Evolutionary conservation across 2,888 invertebrate genomes (phyloP), one percentile per base, ranked within the genome.

Genomic region (Lymantria dispar): DNA sequence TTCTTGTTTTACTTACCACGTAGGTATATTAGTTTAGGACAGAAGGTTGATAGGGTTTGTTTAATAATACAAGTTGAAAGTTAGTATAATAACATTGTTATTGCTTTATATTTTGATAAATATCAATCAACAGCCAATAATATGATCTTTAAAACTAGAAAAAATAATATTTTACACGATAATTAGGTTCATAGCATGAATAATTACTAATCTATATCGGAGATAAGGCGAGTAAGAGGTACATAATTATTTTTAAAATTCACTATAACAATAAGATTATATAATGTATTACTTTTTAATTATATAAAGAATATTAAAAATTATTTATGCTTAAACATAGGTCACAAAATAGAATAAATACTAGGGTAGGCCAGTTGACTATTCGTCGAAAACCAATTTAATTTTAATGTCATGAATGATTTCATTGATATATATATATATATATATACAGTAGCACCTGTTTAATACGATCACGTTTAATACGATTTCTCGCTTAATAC

Each of bases 81-180:
- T 10, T 10, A 42, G 1, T 29, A 8, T 45, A 29, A 47, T 36
- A 30, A 41, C 22, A 45, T 52, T 38, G n/a, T 14, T 31, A 7
- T 40, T 49, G 42, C 43, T 30, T 51, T 54, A 64, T 67, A 69
- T 68, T 69, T 55, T 60, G 55, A 52, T 65, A 69, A 64, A 72
- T 72, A 67, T 64, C 53, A 62, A 61, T 69, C 68, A 75, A 76
- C 71, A 75, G 74, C 68, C 74, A 62, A 66, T 62, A 63, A 67
- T 63, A 10, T 65, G 71, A 68, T 68, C 2, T 33, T 33, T 67
- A 70, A 72, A 68, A 64, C 68, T 52, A 75, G 64, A 69, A 67
- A 73, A 70, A 65, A 63, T 58, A 58, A 53, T 47, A 47, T 53
- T 52, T 43, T 60, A 62, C 52, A 53, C 40, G 55, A 43, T 56